These are phyloP conservation scores for Hydrophis major DNA, from an alignment of 2,797 vertebrate genomes.

Conservation along the genomic window DNA sequence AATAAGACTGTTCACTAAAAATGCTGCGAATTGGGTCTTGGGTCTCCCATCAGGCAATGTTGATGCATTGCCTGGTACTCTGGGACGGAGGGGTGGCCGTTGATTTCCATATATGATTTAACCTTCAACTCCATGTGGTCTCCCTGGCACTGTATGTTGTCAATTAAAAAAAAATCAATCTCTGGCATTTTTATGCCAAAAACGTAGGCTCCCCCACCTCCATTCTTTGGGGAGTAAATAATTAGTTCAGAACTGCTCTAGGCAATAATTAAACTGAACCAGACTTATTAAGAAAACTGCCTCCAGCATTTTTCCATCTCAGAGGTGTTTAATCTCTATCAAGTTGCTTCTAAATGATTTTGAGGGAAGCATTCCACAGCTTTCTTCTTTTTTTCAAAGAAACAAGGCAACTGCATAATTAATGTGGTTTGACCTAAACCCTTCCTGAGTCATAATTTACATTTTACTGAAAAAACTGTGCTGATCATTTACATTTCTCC, in stretches of 20 bases:
- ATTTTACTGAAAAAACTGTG: conserved; percentile 33
- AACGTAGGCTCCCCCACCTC: conserved; percentile 6
- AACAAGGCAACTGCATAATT: conserved; percentile 47
- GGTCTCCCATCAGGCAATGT: conserved; percentile 3
- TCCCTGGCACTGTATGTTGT: conserved; percentile 34
- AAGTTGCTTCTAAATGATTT: conserved; percentile 55
- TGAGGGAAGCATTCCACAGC: conserved; percentile 47
- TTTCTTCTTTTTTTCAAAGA: conserved; percentile 18
- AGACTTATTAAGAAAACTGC: conserved; percentile 56
- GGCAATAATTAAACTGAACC: conserved; percentile 63
- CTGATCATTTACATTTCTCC: conserved; percentile 19
- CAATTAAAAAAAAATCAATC: conserved; percentile 64
- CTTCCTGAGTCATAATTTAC: conserved; percentile 41
- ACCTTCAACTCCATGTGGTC: conserved; percentile 58
- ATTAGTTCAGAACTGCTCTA: conserved; percentile 58
- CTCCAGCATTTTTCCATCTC: conserved; percentile 58
- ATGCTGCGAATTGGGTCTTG: conserved; percentile 4
- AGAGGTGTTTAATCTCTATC: conserved; percentile 57
- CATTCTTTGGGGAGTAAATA: conserved; percentile 44
- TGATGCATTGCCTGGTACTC: conserved; percentile 36
- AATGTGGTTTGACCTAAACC: conserved; percentile 42
- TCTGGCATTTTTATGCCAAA: conserved; percentile 44
- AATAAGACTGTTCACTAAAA: conserved; percentile 47
- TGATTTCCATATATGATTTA: conserved; percentile 49
- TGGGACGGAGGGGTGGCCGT: conserved; percentile 25